Percentiles rank a stretch among this genome's conserved stretches.
phyloP scores from a whole-genome alignment of 2,113 vertebrate species.

The Alces alces region DNA sequence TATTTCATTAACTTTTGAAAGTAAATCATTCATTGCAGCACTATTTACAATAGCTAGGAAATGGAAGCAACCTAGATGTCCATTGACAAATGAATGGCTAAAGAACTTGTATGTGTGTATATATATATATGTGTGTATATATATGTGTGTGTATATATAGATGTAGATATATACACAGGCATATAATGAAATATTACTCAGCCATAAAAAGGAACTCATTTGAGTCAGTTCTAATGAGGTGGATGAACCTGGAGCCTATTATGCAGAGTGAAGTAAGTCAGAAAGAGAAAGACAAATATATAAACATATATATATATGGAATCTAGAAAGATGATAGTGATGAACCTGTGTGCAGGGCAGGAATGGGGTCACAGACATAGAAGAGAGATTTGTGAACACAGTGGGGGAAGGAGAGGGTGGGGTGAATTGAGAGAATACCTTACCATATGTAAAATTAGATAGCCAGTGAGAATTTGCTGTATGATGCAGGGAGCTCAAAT shows the following conservation, averaged over 20 bases:
- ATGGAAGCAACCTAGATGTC: neutral
- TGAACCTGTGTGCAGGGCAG: neutral
- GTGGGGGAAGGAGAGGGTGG: neutral
- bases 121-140: rapidly evolving
- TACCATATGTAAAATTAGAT: neutral
- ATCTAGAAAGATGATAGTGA: neutral
- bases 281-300: neutral
- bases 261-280: neutral
- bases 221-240: neutral
- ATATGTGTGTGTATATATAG: too few species aligned
- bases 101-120: neutral
- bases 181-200: neutral
- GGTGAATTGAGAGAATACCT: neutral
- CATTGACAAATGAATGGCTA: neutral
- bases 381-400: neutral
- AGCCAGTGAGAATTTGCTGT: neutral
- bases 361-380: neutral
- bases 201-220: neutral
- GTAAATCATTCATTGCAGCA: neutral
- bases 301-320: neutral
- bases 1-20: neutral
- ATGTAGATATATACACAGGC: neutral
- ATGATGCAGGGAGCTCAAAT: neutral
- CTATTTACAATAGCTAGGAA: neutral
- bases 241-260: neutral